Base-by-base conservation (phyloP, 2,888 invertebrate species). In the Hylaea fasciaria region DNA sequence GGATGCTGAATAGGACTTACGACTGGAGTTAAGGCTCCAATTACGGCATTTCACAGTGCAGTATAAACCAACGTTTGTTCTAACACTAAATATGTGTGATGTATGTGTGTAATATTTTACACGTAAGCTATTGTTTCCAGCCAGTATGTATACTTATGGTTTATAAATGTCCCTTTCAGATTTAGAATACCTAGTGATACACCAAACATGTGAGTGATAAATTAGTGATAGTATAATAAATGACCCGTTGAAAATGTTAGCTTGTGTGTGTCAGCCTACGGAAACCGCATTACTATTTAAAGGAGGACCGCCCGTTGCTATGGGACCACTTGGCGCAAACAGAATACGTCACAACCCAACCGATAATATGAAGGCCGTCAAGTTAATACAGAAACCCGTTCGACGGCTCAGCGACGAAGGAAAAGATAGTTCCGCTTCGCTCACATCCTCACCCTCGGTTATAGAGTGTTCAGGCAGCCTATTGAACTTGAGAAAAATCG, bases 241-340 rank as follows among this genome's bases (percentile, higher is more conserved):
- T 85, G 87, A 83, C 73, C 62, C 62, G 68, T 79, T 83, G 71
- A 93, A 89, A 86, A 95, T 95, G 95, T 89, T 95, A 90, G 94
- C 94, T 78, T 95, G 94, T 89, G 94, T 94, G 72, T 95, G 94
- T 83, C 94, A 94, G 81, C 94, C 94, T 64, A 89, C 93, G 71
- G 94, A 94, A 77, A 93, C 94, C 68, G 91, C 91, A 56, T 78
- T 93, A 76, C 81, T 93, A 62, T 92, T 91, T 78, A 91, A 90
- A 84, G 92, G 92, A 80, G 91, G 92, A 76, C 87, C 90, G 75
- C 89, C 93, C 78, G 79, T 93, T 80, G 79, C 93, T 80, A 89
- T 92, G 93, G 91, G 93, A 79, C 89, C 94, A 86, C 82, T 94
- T 74, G 82, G 92, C 78, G 78, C 91, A 74, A 81, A 85, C 82